Evolutionary conservation across 2,797 vertebrate genomes (phyloP).

Genomic region (Sparus aurata): DNA sequence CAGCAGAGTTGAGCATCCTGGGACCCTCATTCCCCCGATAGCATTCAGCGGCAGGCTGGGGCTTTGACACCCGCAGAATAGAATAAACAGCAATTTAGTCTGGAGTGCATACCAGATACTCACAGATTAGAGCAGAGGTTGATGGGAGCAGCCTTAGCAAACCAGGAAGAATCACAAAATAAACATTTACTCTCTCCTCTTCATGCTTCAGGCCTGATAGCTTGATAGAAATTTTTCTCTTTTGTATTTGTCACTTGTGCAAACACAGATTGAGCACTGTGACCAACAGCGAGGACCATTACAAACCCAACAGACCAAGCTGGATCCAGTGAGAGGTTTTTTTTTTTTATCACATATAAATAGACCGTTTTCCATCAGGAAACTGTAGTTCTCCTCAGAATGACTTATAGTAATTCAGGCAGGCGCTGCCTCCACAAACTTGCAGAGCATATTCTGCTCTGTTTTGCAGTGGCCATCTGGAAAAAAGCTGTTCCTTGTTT

Average conservation of each 20-base stretch:
- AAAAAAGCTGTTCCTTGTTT: slow-evolving; percentile 74
- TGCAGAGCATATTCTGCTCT: slow-evolving; percentile 53
- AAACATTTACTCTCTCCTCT: slow-evolving; percentile 76
- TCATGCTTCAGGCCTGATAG: slow-evolving; percentile 63
- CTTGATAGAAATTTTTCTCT: slow-evolving; percentile 68
- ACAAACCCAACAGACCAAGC: slow-evolving; percentile 62
- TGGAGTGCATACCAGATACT: slow-evolving; percentile 81
- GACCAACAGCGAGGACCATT: slow-evolving; percentile 57
- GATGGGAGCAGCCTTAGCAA: slow-evolving; percentile 74
- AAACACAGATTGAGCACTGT: slow-evolving; percentile 58
- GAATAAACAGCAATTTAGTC: slow-evolving; percentile 86
- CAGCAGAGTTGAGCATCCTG: slow-evolving; percentile 77
- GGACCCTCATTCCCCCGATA: slow-evolving; percentile 79
- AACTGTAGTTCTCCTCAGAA: slow-evolving; percentile 54
- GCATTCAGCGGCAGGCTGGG: slow-evolving; percentile 73
- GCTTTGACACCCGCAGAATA: slow-evolving; percentile 80
- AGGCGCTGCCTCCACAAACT: slow-evolving; percentile 46
- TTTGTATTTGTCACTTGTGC: slow-evolving; percentile 71
- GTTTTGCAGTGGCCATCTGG: slow-evolving; percentile 68
- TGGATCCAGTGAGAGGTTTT: slow-evolving; percentile 45
- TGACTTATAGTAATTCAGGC: slow-evolving; percentile 52
- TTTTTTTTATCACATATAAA: slow-evolving; percentile 27
- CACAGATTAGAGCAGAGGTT: slow-evolving; percentile 78
- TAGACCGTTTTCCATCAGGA: slow-evolving; percentile 51
- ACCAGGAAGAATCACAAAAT: slow-evolving; percentile 77